Evolutionary conservation across 2,797 vertebrate genomes (phyloP), one percentile per base, ranked within the genome.

Genomic region (Craterocephalus amniculus): DNA sequence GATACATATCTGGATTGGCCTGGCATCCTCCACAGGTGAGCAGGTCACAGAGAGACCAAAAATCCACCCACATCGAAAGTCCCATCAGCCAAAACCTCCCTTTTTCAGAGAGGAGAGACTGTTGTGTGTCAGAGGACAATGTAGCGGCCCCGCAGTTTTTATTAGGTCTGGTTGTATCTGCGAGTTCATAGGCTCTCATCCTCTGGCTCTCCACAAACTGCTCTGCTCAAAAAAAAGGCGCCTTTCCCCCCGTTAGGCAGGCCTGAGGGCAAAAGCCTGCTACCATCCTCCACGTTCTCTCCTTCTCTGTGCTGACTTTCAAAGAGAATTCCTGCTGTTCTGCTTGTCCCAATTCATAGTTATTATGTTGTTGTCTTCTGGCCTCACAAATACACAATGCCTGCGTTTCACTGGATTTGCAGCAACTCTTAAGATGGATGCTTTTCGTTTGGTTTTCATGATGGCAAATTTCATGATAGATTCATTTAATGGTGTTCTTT

Each of bases 291-390:
- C 88, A 72, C 51, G 58, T 76, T 79, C 79, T 38, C 75, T 79
- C 72, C 70, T 66, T 82, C 60, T 88, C 85, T 87, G 40, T 29
- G 66, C 84, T 56, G 83, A 81, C 79, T 87, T 91, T 90, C 87
- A 91, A 91, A 92, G 89, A 89, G 83, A 88, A 86, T 81, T 86
- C 89, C 88, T 87, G 87, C 88, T 91, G 88, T 89, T 91, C 84
- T 79, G 83, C 66, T 82, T 26, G 75, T 89, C 89, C 90, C 87
- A 80, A 34, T 85, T 84, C 82, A 60, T 83, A 79, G 82, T 78
- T 80, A 75, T 86, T 90, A 78, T 89, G 66, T 79, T 89, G 72
- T 77, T 74, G 80, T 81, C 82, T 89, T 84, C 79, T 86, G 68
- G 81, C 85, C 84, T 83, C 63, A 58, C 66, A 78, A 74, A 86